Percentiles rank a stretch among this genome's conserved stretches.
phyloP scores from a whole-genome alignment of 2,113 vertebrate species.

The Dendropsophus ebraccatus region DNA sequence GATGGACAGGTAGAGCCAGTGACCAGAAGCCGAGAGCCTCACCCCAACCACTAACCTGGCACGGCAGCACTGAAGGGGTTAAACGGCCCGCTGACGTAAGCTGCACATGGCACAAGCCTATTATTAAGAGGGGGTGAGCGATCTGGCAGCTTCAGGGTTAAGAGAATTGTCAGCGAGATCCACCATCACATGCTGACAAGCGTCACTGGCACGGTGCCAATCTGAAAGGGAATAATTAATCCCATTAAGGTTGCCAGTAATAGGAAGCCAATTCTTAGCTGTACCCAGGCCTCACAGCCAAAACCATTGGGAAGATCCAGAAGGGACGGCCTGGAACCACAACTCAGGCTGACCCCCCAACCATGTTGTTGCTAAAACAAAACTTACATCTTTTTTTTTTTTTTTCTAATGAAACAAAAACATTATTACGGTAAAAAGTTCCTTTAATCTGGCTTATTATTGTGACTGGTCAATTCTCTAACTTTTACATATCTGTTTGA shows the following conservation, averaged over 20 bases:
- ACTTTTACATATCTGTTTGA: no score
- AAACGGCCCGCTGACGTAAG: background rate
- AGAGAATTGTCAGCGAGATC: background rate
- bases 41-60: background rate
- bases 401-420: background rate
- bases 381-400: background rate
- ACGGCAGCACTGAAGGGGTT: constrained; percentile 1
- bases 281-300: background rate
- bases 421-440: background rate
- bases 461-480: no score
- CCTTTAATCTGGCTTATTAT: background rate
- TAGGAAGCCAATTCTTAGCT: constrained; percentile 3
- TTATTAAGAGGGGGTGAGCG: constrained; percentile 5
- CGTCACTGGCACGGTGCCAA: background rate
- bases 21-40: background rate
- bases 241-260: constrained; percentile 26
- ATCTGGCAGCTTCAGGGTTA: constrained; percentile 15
- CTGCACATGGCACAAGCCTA: constrained; percentile 17
- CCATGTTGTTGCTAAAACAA: background rate
- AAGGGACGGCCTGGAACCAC: background rate
- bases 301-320: background rate
- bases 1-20: background rate
- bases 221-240: constrained; percentile 34
- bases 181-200: constrained; percentile 31
- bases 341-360: background rate